phyloP scores from a whole-genome alignment of 2,797 vertebrate genomes.

The Avahi laniger region DNA sequence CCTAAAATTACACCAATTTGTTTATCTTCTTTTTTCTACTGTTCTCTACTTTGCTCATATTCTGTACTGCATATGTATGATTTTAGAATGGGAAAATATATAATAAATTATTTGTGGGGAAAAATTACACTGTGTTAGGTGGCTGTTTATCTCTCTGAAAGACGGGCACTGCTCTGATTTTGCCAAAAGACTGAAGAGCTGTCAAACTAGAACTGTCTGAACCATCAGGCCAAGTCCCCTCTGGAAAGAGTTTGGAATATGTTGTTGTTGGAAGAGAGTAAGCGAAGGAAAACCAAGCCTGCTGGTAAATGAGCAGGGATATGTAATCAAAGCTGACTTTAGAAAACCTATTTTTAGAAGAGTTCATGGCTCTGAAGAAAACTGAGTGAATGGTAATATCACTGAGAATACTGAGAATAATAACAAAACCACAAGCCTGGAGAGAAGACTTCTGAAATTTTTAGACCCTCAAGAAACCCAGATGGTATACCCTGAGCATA shows the following conservation, averaged over 20 bases:
- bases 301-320: conserved; percentile 39
- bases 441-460: neutral
- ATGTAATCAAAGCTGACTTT: conserved; percentile 47
- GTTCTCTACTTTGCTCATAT: neutral
- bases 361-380: conserved; percentile 18
- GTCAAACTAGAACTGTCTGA: neutral
- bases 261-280: neutral
- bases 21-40: neutral
- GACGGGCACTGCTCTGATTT: conserved; percentile 10
- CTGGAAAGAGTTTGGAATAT: neutral
- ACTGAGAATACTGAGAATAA: neutral
- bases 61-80: neutral
- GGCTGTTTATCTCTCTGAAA: neutral
- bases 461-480: neutral
- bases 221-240: neutral
- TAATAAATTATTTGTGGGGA: neutral
- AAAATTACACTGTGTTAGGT: neutral
- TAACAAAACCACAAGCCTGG: neutral
- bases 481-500: neutral
- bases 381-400: neutral
- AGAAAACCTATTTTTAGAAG: conserved; percentile 58
- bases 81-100: conserved; percentile 14
- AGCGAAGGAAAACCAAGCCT: neutral
- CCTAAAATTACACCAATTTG: neutral
- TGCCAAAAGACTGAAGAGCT: neutral